Evolutionary conservation across 2,113 vertebrate genomes (phyloP), one percentile per base, ranked within the genome.

Genomic region (Heptranchias perlo): DNA sequence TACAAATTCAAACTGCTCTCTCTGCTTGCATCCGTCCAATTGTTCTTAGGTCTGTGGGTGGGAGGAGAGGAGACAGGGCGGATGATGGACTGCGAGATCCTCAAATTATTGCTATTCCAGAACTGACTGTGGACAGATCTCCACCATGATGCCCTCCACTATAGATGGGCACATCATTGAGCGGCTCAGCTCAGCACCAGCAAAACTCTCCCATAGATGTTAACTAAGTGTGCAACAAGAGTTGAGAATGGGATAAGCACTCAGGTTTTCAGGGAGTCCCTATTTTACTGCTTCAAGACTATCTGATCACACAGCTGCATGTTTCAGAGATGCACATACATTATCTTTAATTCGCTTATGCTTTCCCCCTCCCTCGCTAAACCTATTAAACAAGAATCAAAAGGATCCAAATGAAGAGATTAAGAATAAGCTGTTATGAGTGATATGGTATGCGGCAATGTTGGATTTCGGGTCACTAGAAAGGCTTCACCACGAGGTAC

Each of bases 341-440:
- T 67, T 65, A 64, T 94, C 47, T 23, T 94, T 64, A 94, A 94
- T 94, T 58, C n/a, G 39, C 21, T 94, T 62, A 62, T 6, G n/a
- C 6, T 44, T 44, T 64, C 35, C n/a, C n/a, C 61, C 44, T 94
- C 91, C n/a, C 62, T 44, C 39, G 47, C 39, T 94, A 67, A 94
- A 94, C 92, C 35, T 44, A 65, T 47, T 94, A 64, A 31, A 94
- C 18, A 47, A 94, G 58, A 65, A 94, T 94, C 62, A 65, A 94
- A 94, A 94, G 47, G 62, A 65, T 94, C 92, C n/a, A 94, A 65
- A 94, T 67, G n/a, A 94, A 94, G 61, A 94, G 92, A 39, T 65
- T 62, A 94, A 94, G 47, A 25, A 67, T 21, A 94, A 65, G 62
- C 61, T 28, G 7, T 47, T 25, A 64, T 64, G n/a, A 94, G 91